Evolutionary conservation across 2,888 invertebrate species (phyloP).

Genomic region (Pristionchus exspectatus): DNA sequence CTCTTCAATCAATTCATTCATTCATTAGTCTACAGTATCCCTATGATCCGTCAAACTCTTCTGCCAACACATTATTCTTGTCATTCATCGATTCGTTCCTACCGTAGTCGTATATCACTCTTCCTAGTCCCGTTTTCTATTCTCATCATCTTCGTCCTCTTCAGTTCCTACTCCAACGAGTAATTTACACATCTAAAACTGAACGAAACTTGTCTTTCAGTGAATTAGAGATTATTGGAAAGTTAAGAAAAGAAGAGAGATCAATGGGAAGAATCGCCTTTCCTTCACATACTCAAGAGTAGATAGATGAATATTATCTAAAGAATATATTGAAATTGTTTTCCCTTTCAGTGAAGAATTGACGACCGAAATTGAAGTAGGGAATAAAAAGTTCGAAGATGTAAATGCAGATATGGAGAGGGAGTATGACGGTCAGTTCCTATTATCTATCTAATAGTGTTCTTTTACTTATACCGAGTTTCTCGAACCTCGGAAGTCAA

Average conservation of each 20-base stretch:
- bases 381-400: neutral
- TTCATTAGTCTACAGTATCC: neutral
- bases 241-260: neutral
- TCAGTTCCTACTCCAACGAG: neutral
- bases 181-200: neutral
- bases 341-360: neutral
- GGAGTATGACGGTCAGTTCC: neutral
- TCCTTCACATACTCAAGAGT: neutral
- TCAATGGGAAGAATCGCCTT: neutral
- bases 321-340: neutral
- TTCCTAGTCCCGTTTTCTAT: neutral
- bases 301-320: neutral
- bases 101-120: neutral
- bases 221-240: neutral
- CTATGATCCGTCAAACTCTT: neutral
- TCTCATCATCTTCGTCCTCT: neutral
- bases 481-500: too few species aligned
- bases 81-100: neutral
- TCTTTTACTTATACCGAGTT: too few species aligned
- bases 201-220: neutral
- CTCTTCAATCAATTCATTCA: neutral
- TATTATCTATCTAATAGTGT: neutral
- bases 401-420: neutral
- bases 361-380: neutral
- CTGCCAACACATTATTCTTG: neutral